Evolutionary conservation across 2,113 vertebrate species (phyloP).

Genomic region (Callithrix jacchus): DNA sequence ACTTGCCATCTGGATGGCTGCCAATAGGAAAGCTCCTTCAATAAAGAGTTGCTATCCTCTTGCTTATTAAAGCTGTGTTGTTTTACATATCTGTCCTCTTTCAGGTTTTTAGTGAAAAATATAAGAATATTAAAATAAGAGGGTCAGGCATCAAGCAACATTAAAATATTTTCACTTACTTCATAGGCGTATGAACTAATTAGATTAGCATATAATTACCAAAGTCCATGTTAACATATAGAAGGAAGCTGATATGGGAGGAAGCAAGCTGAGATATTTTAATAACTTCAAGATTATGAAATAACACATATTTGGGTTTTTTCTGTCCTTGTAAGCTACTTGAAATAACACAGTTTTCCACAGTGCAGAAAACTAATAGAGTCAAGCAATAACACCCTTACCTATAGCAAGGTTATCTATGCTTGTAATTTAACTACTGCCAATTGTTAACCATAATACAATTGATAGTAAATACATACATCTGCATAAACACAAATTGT

Average conservation of each 20-base stretch:
- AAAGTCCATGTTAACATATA: not conserved
- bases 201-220: not conserved
- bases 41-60: not conserved
- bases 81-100: not conserved
- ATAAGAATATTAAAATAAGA: not conserved
- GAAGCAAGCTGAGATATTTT: not conserved
- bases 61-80: slow-evolving; percentile 14
- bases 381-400: not conserved
- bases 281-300: not conserved
- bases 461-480: not conserved
- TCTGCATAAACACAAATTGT: not conserved
- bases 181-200: not conserved
- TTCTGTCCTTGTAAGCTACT: not conserved
- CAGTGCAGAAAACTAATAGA: not conserved
- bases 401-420: not conserved
- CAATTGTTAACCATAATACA: not conserved
- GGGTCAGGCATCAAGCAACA: not conserved
- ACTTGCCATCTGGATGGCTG: slow-evolving; percentile 47
- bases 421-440: not conserved
- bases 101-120: slow-evolving; percentile 14
- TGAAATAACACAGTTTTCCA: not conserved
- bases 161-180: slow-evolving; percentile 12
- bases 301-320: not conserved
- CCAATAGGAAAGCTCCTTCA: slow-evolving; percentile 33
- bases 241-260: not conserved